Conservation (phyloP, 1,140 invertebrate species). For the Hyphantria cunea region DNA sequence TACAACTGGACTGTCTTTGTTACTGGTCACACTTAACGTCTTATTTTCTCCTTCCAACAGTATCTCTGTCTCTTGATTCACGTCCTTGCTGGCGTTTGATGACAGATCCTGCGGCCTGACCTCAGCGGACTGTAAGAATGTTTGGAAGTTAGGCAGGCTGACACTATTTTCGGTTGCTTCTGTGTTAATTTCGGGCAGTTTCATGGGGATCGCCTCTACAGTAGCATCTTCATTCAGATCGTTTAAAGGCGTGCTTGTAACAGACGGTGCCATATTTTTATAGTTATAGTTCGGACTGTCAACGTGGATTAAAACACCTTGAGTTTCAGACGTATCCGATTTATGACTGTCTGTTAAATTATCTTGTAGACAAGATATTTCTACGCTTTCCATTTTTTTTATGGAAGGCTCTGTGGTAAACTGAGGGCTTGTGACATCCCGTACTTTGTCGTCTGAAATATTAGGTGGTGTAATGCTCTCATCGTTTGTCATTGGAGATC, state of each 20-base stretch:
- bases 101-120: conserved; percentile 65
- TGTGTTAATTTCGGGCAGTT: conserved; percentile 38
- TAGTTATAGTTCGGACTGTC: conserved; percentile 51
- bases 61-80: conserved; percentile 43
- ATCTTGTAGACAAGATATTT: conserved; percentile 62
- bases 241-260: conserved; percentile 62
- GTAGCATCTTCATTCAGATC: conserved; percentile 35
- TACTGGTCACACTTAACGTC: conserved; percentile 49
- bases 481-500: conserved; percentile 51
- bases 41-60: conserved; percentile 62
- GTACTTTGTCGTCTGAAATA: conserved; percentile 39
- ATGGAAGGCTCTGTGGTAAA: conserved; percentile 42
- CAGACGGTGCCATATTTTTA: conserved; percentile 52
- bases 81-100: conserved; percentile 37
- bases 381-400: conserved; percentile 72
- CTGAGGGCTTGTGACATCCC: conserved; percentile 43
- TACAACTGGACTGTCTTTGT: conserved; percentile 41
- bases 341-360: conserved; percentile 32
- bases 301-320: conserved; percentile 12
- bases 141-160: conserved; percentile 55
- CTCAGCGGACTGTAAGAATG: conserved; percentile 65
- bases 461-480: conserved; percentile 50
- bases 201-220: conserved; percentile 46
- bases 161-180: conserved; percentile 30
- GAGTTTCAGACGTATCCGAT: conserved; percentile 10